Evolutionary conservation across 2,113 vertebrate genomes (phyloP).

Genomic region (Saccopteryx bilineata): DNA sequence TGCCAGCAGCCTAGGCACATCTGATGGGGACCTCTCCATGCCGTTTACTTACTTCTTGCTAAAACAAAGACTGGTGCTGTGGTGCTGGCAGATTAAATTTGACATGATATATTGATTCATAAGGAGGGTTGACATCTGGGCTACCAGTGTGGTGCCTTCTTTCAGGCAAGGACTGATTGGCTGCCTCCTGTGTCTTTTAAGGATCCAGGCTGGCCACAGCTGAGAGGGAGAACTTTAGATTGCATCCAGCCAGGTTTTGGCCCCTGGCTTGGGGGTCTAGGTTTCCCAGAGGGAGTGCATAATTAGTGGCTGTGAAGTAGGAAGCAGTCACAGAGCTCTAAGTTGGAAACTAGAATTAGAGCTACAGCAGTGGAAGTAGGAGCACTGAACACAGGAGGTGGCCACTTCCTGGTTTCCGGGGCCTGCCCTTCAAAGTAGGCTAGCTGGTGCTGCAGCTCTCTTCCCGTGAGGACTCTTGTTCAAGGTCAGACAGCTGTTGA

Average conservation of each 20-base stretch:
- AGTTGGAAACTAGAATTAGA: background rate
- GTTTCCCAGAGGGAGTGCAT: background rate
- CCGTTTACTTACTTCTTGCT: background rate
- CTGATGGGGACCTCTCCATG: background rate
- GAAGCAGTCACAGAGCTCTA: background rate
- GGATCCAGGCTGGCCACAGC: background rate
- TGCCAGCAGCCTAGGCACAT: background rate
- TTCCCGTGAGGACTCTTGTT: background rate
- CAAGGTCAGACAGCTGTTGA: background rate
- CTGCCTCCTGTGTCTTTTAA: background rate
- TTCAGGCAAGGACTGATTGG: background rate
- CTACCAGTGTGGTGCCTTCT: background rate
- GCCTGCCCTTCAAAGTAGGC: background rate
- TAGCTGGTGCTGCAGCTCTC: background rate
- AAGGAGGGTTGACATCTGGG: background rate
- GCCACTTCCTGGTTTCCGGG: background rate
- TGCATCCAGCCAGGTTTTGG: background rate
- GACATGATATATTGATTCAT: background rate
- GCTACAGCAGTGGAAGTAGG: too few species aligned
- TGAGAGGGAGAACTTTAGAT: background rate
- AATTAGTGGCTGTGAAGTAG: background rate
- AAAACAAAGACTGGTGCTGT: background rate
- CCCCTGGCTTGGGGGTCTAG: background rate
- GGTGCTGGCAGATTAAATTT: conserved; percentile 31
- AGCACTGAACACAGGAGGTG: background rate